Conservation (phyloP, 2,888 invertebrate species). For the Stenodera caucasica region DNA sequence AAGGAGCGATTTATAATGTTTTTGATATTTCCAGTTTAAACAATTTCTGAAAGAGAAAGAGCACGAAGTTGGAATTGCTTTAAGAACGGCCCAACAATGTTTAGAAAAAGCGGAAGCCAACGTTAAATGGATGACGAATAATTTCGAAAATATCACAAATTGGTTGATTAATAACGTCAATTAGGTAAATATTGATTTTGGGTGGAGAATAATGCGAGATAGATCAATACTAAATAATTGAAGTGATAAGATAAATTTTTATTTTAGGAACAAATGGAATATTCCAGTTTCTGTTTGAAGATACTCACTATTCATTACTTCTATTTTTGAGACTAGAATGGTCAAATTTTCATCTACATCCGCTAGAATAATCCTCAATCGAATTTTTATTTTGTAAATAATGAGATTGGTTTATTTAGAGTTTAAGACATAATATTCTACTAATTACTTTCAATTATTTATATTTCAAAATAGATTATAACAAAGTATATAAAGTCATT, state of each 20-base stretch:
- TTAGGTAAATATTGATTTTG: background rate
- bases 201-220: too few relatives aligned
- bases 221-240: too few relatives aligned
- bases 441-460: background rate
- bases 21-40: conserved; percentile 60
- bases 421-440: background rate
- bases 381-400: too few relatives aligned
- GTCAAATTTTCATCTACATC: too few relatives aligned
- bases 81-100: conserved; percentile 75
- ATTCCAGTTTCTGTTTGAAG: too few relatives aligned
- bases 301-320: too few relatives aligned
- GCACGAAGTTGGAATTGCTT: conserved; percentile 66
- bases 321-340: too few relatives aligned
- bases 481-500: background rate
- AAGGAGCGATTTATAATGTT: background rate
- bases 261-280: too few relatives aligned
- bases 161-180: conserved; percentile 62
- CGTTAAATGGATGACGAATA: conserved; percentile 79
- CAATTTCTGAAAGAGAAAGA: conserved; percentile 67
- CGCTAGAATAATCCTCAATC: too few relatives aligned
- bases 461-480: conserved; percentile 7
- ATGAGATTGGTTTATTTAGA: too few relatives aligned
- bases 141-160: conserved; percentile 71
- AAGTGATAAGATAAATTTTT: too few relatives aligned
- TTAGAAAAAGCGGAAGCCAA: conserved; percentile 80